Evolutionary conservation across 2,888 invertebrate species (phyloP), one percentile per base, ranked within the genome.

Genomic region (Mimumesa dahlbomi): DNA sequence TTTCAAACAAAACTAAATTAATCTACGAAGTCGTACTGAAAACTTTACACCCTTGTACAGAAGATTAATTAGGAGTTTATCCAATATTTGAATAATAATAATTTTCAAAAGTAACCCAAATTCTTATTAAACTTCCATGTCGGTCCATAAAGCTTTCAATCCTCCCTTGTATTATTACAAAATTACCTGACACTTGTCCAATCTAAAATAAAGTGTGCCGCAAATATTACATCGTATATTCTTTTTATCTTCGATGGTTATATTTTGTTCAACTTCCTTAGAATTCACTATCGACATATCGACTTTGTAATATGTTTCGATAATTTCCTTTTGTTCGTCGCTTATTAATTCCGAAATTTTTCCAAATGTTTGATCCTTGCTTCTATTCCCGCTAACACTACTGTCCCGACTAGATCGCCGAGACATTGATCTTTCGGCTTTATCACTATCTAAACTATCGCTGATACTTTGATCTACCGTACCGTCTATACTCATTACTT

Each of bases 291-390:
- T 65, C 0, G 81, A 76, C 85, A 85, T 85, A 21, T 87, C 79
- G 2, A 83, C 73, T 0, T 18, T 70, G 45, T 86, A 87, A 43
- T 66, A 78, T 14, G 70, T 78, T 45, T 87, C 87, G 9, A 87
- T 86, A 0, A 67, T 58, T 22, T 66, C 50, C 50, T 86, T 87
- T 13, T 87, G 84, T 52, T 87, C 82, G 0, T 81, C 73, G 21
- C 77, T 85, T 13, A 87, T 87, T 11, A 87, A 71, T 56, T 86
- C 84, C 1, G 85, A 82, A 16, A 87, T 75, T 70, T 81, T 86
- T 0, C 79, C 74, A 45, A 78, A 79, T 19, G 74, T 76, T 5
- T 65, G 70, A 16, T 79, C 73, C 9, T 62, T 79, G 2, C 21
- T 68, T 13, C 64, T 72, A 7, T 38, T 73, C 13, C 40, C 40